phyloP scores from a whole-genome alignment of 2,113 vertebrate genomes.

The Etheostoma cragini region DNA sequence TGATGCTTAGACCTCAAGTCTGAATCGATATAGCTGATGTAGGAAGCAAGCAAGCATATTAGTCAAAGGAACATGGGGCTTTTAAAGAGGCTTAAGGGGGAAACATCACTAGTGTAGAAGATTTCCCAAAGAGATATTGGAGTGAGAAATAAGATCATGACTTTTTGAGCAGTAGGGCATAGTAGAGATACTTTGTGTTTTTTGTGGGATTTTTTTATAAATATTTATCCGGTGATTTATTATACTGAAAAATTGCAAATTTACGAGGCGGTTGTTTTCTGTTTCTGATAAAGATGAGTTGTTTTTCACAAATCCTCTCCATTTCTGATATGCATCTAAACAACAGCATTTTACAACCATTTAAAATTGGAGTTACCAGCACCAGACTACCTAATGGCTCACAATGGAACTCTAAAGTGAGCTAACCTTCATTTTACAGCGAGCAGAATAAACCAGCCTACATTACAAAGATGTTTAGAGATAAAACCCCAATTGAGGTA shows the following conservation, averaged over 20 bases:
- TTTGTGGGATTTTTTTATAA: constrained; percentile 11
- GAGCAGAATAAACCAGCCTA: constrained; percentile 9
- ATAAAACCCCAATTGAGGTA: constrained; percentile 31
- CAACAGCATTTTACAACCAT: constrained; percentile 35
- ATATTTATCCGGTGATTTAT: constrained; percentile 46
- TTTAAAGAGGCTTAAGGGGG: constrained; percentile 45
- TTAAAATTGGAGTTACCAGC: constrained; percentile 39
- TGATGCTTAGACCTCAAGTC: constrained; percentile 49
- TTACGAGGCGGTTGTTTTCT: constrained; percentile 13
- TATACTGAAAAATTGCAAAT: constrained; percentile 21
- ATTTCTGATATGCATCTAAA: constrained; percentile 33
- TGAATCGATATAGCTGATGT: constrained; percentile 49
- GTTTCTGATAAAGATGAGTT: not conserved
- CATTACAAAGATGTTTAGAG: constrained; percentile 20
- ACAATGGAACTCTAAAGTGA: constrained; percentile 24
- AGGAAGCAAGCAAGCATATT: constrained; percentile 34
- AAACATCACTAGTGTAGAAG: constrained; percentile 5
- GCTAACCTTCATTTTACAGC: constrained; percentile 31
- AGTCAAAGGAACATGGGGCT: constrained; percentile 27
- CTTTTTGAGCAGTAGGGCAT: constrained; percentile 22
- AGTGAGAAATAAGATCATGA: constrained; percentile 20
- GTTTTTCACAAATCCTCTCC: constrained; percentile 10
- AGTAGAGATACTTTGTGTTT: constrained; percentile 20
- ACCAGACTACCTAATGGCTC: constrained; percentile 34
- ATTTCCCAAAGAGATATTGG: constrained; percentile 3